Base-by-base conservation (phyloP, 2,797 vertebrate species). In the Dendrocincla fuliginosa region DNA sequence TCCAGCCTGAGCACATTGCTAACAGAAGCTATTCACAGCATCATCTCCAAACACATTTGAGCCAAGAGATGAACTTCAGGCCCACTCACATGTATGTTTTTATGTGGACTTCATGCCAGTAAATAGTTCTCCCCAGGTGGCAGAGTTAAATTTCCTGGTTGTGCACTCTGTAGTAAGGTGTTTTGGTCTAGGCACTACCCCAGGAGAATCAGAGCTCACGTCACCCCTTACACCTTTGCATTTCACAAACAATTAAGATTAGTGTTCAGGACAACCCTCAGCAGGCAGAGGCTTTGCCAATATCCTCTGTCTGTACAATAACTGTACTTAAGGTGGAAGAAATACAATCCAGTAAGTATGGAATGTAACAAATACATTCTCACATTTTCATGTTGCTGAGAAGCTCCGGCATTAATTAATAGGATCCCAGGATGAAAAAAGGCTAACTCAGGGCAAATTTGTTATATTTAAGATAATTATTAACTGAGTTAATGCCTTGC, bases 71-170 rank as follows among this genome's bases (percentile, higher is more conserved):
- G 22, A 84, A 49, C 37, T 78, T 35, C 69, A 49, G 30, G 13
- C 24, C 15, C 35, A 13, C 16, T 69, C 11, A 33, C 2, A 3
- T 19, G 41, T 1, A 50, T 65, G 47, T 16, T 84, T 86, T 79
- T 63, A 3, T 0, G 0, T 28, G 42, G 25, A 42, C 39, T 87
- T 80, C 3, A 27, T 37, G 22, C 49, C 47, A 59, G 17, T 16
- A 39, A 84, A 25, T 11, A 37, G 16, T 16, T 74, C 18, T 30
- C n/a, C 19, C 7, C 23, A 61, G 20, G 8, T 52, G 8, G 18
- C 17, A 55, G 27, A 53, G 18, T 28, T 65, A 55, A 95, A 50
- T 39, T 22, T 91, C 22, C 35, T 50, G 15, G 9, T 46, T 23
- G 55, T 4, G 4, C 5, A 46, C 39, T 42, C 59, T 15, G 6